Conservation (phyloP, 2,888 invertebrate species). For the Maniola hyperantus region DNA sequence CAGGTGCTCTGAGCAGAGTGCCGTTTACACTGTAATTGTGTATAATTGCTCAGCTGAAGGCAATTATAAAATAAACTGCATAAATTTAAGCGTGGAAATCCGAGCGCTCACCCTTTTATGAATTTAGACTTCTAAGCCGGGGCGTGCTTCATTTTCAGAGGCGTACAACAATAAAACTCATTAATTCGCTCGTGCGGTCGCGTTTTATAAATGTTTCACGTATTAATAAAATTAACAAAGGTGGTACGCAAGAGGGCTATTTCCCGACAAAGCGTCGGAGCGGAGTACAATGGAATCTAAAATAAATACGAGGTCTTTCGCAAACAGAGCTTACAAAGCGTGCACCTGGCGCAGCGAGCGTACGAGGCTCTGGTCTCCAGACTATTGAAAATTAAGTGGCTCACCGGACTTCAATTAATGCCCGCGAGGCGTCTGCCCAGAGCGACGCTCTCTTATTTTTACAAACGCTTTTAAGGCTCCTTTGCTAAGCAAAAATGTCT, state of each 20-base stretch:
- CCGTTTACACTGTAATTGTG: slow-evolving; percentile 48
- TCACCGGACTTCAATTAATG: slow-evolving; percentile 67
- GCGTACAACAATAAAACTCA: slow-evolving; percentile 80
- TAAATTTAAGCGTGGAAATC: slow-evolving; percentile 68
- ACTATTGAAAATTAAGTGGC: slow-evolving; percentile 71
- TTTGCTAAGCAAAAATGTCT: slow-evolving; percentile 6
- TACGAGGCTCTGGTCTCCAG: slow-evolving; percentile 43
- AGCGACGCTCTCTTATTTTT: slow-evolving; percentile 41
- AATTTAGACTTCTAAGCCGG: slow-evolving; percentile 64
- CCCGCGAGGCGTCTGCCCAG: slow-evolving; percentile 55
- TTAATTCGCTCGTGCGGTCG: slow-evolving; percentile 77
- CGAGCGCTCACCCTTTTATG: slow-evolving; percentile 49
- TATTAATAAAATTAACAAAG: slow-evolving; percentile 83
- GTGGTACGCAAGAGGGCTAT: slow-evolving; percentile 71
- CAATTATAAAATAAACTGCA: slow-evolving; percentile 66
- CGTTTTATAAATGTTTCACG: slow-evolving; percentile 81
- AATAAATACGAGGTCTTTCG: slow-evolving; percentile 81
- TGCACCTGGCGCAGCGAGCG: slow-evolving; percentile 61
- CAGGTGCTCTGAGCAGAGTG: slow-evolving; percentile 62
- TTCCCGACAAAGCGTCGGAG: slow-evolving; percentile 76
- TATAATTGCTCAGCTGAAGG: slow-evolving; percentile 49
- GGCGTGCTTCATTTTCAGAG: slow-evolving; percentile 66
- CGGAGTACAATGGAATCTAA: slow-evolving; percentile 77
- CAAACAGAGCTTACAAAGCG: slow-evolving; percentile 77
- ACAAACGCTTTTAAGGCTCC: slow-evolving; percentile 21